Base-by-base conservation (phyloP, 2,888 invertebrate species). In the Lasioglossum villosulum region DNA sequence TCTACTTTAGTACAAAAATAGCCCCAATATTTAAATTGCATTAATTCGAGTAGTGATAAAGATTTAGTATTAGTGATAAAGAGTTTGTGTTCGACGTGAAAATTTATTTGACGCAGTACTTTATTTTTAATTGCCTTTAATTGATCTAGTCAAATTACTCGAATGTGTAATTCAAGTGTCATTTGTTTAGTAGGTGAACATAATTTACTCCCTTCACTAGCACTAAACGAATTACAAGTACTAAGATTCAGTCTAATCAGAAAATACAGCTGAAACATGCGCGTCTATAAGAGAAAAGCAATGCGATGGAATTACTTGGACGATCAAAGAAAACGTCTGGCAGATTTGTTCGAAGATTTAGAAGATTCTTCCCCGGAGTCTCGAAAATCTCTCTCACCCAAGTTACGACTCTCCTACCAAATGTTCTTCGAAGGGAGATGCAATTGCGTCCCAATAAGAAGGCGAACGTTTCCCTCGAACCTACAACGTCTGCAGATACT, bases 401-500 rank as follows among this genome's bases (percentile, higher is more conserved):
- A 63, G 63, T 63, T 63, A 63, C 63, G 63, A 30, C 16, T 16
- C 16, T 30, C 63, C 30, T 16, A 6, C 63, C 16, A 19, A 63
- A 63, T 16, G 30, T 30, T 19, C 63, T 63, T 63, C 56, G 56
- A 56, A 56, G 56, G 56, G 1, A 56, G 56, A 56, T 56, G 56
- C 56, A 56, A 56, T 56, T n/a, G 56, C 56, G n/a, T n/a, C 12
- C 63, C 63, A 63, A 63, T 30, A 63, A 63, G 63, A 63, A 63
- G 19, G 63, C 16, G 63, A 63, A 63, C 30, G 27, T 16, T 30
- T 27, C 16, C 63, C 30, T n/a, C n/a, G 56, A 12, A 56, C n/a
- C 30, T 63, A 30, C 63, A 63, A 63, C 63, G 27, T 63, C 63
- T 16, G 63, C 63, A 30, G 63, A 30, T 30, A 16, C 63, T 63